These are phyloP conservation scores for Coptodon bakossiorum DNA, from an alignment of 2,113 vertebrate species.

Conservation along the genomic window DNA sequence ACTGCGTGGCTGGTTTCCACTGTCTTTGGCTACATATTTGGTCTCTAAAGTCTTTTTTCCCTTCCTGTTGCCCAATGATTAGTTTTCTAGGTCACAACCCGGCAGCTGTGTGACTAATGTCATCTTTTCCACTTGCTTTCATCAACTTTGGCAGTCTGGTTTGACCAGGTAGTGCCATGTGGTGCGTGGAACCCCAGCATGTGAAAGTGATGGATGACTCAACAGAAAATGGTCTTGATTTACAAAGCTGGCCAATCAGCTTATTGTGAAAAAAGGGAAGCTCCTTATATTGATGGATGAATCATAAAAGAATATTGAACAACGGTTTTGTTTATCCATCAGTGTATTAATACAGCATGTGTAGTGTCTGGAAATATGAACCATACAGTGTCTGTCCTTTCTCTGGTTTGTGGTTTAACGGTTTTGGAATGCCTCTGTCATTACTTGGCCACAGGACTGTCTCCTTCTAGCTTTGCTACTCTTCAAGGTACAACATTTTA, in stretches of 20 bases:
- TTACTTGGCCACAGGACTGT: not conserved
- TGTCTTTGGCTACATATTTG: slow-evolving; percentile 8
- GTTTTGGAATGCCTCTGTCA: slow-evolving; percentile 15
- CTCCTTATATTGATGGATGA: slow-evolving; percentile 1
- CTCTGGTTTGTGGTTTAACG: not conserved
- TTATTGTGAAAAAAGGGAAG: not conserved
- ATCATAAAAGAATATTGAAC: not conserved
- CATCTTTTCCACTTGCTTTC: not conserved
- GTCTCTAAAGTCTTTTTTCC: slow-evolving; percentile 15
- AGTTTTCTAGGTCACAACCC: slow-evolving; percentile 1
- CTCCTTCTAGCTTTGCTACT: not conserved
- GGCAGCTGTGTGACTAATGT: slow-evolving; percentile 5
- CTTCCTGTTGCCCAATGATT: not conserved
- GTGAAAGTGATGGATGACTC: not conserved
- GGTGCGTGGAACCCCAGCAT: not conserved
- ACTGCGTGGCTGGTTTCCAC: slow-evolving; percentile 16
- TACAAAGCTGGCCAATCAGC: not conserved
- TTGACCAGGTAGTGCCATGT: not conserved
- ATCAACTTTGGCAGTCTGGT: not conserved
- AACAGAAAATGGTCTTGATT: not conserved
- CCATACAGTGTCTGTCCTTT: not conserved
- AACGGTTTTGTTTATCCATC: slow-evolving; percentile 20
- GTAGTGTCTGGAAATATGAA: slow-evolving; percentile 19
- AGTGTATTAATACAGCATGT: slow-evolving; percentile 18
- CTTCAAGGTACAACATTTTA: not conserved